phyloP scores from a whole-genome alignment of 2,888 invertebrate genomes.

The Dryadula phaetusa region DNA sequence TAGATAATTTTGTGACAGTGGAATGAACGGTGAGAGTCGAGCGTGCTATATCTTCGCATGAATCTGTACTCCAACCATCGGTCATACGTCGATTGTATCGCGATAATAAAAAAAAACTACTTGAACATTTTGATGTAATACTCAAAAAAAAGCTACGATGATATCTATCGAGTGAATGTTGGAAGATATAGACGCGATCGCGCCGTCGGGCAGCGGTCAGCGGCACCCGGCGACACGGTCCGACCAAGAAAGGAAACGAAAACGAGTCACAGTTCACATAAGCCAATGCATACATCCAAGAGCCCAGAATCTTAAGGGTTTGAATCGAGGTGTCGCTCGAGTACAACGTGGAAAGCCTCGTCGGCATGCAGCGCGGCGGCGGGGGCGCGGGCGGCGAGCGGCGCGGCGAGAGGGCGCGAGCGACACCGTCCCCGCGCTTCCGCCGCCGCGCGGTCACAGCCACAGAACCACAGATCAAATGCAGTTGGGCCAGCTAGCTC shows the following conservation, averaged over 20 bases:
- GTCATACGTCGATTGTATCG: slow-evolving; percentile 42
- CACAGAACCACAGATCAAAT: slow-evolving; percentile 84
- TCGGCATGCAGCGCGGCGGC: slow-evolving; percentile 80
- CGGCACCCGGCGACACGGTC: slow-evolving; percentile 68
- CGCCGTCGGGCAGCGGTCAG: slow-evolving; percentile 69
- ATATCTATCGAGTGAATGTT: slow-evolving; percentile 46
- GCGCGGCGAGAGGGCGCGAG: slow-evolving; percentile 50
- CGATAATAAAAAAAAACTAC: slow-evolving; percentile 39
- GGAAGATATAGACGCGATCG: slow-evolving; percentile 80
- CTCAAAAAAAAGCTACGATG: slow-evolving; percentile 38
- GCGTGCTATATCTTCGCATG: slow-evolving; percentile 79
- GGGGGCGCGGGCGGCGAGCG: slow-evolving; percentile 63
- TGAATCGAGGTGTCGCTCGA: slow-evolving; percentile 80
- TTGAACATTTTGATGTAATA: slow-evolving; percentile 32
- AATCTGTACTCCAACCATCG: slow-evolving; percentile 33
- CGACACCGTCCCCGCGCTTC: slow-evolving; percentile 51
- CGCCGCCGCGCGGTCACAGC: slow-evolving; percentile 68
- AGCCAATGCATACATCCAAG: slow-evolving; percentile 85
- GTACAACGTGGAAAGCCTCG: slow-evolving; percentile 82
- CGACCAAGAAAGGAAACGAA: slow-evolving; percentile 84
- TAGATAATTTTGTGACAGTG: slow-evolving; percentile 74
- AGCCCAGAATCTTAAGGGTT: slow-evolving; percentile 85
- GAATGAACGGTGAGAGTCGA: slow-evolving; percentile 78
- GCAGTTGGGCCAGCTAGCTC: slow-evolving; percentile 81
- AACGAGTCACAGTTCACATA: slow-evolving; percentile 84